Base-by-base conservation (phyloP, 1,140 invertebrate species). In the Macrobrachium rosenbergii region DNA sequence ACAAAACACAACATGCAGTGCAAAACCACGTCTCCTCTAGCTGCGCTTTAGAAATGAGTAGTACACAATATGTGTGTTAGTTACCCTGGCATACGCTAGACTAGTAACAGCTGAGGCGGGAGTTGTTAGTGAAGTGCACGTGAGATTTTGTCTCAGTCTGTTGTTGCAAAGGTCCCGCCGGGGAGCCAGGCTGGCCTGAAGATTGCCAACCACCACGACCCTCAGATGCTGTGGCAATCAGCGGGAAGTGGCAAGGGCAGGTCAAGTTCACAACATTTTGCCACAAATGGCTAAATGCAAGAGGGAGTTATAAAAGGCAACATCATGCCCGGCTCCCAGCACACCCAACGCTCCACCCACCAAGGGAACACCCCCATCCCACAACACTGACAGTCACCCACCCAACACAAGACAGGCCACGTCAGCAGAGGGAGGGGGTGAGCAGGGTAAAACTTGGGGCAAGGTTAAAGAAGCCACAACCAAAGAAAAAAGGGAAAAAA, bases 1-100 rank as follows among this genome's bases (percentile, higher is more conserved):
- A 88, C 87, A 88, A 84, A 88, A 84, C 82, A 88, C 82, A 88
- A 88, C 87, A 88, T 88, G 87, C 87, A 88, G 87, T 88, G 87
- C 87, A 88, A 80, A 87, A 84, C 87, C 87, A 88, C 87, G 87
- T 88, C 87, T 88, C 87, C 87, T 88, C 87, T 88, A 88, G 87
- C 87, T 88, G 87, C 87, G 87, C 76, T 84, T 84, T 84, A 88
- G 85, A 88, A 83, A 83, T 88, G 75, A 88, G 64, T 84, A 88
- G 77, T 84, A 88, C 87, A 83, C 76, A 88, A 83, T 75, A 88
- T 88, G 87, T 88, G 87, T 88, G 82, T 88, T 88, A 88, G 87
- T 88, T 88, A 88, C 87, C 87, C 87, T 88, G 87, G 87, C 87
- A 88, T 79, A 81, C 82, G 87, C 82, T 88, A 83, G 87, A 88